Percentiles rank a stretch among this genome's conserved stretches.
Evolutionary conservation across 2,113 vertebrate species (phyloP).

Genomic region (Muntiacus muntjak): DNA sequence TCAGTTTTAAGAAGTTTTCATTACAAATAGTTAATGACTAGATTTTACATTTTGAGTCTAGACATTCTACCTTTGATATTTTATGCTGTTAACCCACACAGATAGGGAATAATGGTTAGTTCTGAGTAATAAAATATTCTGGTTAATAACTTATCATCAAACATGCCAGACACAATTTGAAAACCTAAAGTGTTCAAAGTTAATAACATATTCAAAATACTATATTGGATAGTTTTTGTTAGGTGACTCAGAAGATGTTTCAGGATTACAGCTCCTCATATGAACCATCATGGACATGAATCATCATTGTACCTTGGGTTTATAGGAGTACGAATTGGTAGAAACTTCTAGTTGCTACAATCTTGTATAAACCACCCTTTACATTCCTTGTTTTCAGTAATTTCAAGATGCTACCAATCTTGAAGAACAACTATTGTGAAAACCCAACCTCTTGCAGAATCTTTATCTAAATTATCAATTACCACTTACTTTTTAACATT

Average conservation of each 20-base stretch:
- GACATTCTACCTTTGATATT: neutral
- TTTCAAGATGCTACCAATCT: neutral
- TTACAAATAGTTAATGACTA: neutral
- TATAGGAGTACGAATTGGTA: neutral
- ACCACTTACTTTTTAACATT: neutral
- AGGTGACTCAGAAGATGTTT: neutral
- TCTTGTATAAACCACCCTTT: neutral
- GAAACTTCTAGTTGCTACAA: slow-evolving; percentile 4
- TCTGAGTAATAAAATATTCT: neutral
- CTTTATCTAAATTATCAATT: neutral
- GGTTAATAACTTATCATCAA: neutral
- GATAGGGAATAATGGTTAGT: neutral
- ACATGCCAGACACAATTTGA: neutral
- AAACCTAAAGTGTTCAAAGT: neutral
- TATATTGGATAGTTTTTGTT: neutral
- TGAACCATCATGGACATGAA: neutral
- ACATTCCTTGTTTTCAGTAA: neutral
- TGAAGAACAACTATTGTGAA: neutral
- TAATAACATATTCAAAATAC: neutral
- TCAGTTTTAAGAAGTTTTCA: neutral
- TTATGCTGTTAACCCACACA: neutral
- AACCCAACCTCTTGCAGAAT: neutral
- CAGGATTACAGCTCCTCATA: neutral
- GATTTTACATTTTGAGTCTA: neutral
- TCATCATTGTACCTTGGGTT: neutral